Evolutionary conservation across 2,888 invertebrate genomes (phyloP).

Genomic region (Lepidochrysops patricia): DNA sequence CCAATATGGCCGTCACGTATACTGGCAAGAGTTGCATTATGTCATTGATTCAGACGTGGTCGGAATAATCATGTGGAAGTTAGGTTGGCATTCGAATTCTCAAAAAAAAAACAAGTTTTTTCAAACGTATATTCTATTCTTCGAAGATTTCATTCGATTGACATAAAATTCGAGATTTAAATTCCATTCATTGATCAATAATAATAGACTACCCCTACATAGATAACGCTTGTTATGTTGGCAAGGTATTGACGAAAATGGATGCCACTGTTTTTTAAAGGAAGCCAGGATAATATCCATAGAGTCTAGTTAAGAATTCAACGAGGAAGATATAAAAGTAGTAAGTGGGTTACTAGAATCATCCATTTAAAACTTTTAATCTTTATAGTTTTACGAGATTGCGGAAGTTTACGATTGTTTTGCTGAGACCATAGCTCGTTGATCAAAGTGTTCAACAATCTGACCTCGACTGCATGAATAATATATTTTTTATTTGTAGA

Average conservation of each 20-base stretch:
- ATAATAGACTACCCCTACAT: too few relatives aligned
- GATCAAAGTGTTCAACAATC: background rate
- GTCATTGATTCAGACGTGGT: slow-evolving; percentile 8
- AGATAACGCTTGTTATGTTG: background rate
- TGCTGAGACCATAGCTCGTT: background rate
- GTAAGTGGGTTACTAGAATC: background rate
- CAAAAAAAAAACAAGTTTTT: too few relatives aligned
- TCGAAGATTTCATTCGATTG: too few relatives aligned
- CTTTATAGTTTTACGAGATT: background rate
- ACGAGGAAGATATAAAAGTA: background rate
- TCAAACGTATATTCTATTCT: too few relatives aligned
- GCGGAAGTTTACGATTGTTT: background rate
- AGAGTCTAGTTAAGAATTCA: too few relatives aligned
- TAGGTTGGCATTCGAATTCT: too few relatives aligned
- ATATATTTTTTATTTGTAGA: background rate
- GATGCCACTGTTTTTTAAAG: too few relatives aligned
- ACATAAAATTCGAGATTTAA: too few relatives aligned
- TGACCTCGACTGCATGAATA: background rate
- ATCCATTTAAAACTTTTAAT: background rate
- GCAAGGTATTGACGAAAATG: too few relatives aligned
- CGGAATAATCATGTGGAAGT: background rate
- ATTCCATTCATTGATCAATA: too few relatives aligned
- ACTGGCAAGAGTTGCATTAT: slow-evolving; percentile 4
- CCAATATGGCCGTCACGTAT: background rate
- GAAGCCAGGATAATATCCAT: too few relatives aligned